phyloP scores from a whole-genome alignment of 37 sponge, comb jelly and placozoan genomes.

The Hormiphora californensis region DNA sequence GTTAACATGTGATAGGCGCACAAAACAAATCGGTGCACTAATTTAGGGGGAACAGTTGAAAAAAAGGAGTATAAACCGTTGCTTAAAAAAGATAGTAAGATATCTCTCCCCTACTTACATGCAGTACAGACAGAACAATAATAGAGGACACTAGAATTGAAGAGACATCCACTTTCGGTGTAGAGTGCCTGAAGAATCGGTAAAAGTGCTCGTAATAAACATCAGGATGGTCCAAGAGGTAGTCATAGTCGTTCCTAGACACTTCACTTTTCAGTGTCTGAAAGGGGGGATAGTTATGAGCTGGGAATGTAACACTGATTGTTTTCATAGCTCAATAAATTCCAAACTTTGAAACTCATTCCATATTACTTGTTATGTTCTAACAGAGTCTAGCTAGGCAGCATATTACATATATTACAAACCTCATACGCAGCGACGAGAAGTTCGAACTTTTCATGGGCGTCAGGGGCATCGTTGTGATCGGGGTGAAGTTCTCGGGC shows the following conservation, averaged over 20 bases:
- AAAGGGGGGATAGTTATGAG: background rate
- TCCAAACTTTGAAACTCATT: background rate
- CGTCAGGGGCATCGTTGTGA: background rate
- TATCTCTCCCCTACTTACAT: too few relatives aligned
- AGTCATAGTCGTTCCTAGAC: background rate
- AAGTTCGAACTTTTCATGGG: conserved; percentile 1
- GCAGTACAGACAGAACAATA: background rate
- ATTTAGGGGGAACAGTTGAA: too few relatives aligned
- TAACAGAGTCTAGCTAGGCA: too few relatives aligned
- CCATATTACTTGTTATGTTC: background rate
- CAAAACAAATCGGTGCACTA: too few relatives aligned
- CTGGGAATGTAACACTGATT: background rate
- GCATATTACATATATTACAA: too few relatives aligned
- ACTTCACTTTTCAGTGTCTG: conserved; percentile 13
- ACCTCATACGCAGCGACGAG: conserved; percentile 23
- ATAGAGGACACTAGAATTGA: background rate
- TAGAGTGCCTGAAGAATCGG: background rate
- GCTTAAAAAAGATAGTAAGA: too few relatives aligned
- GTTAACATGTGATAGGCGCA: too few relatives aligned
- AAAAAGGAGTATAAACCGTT: too few relatives aligned
- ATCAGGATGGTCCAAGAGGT: conserved; percentile 14
- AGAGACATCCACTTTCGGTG: conserved; percentile 17
- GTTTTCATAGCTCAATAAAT: background rate
- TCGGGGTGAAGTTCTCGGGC: background rate
- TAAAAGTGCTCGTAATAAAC: conserved; percentile 12